Evolutionary conservation across 1,140 invertebrate species (phyloP), one percentile per base, ranked within the genome.

Genomic region (Euglossa dilemma): DNA sequence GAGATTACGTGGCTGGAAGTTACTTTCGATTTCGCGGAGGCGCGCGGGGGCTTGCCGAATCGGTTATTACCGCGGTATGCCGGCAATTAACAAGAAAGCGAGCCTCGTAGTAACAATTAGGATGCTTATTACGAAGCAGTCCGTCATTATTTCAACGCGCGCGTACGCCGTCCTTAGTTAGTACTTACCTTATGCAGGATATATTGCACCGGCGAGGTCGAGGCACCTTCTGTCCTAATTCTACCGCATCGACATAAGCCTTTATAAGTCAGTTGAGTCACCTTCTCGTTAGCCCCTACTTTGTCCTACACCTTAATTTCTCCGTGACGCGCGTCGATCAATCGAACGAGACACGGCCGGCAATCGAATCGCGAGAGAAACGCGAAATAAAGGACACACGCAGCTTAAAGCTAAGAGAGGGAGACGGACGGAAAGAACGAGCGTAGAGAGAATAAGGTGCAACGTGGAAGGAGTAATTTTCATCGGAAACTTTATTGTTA

Each of bases 191-290:
- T 83, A 81, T 82, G 75, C 71, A 83, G 83, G 87, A 85, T 88
- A 79, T 64, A 75, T 84, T 79, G 86, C 75, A 87, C 54, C 79
- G 59, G 47, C 80, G 80, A 86, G 82, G 64, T 78, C 74, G 79
- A 83, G 28, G 57, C 73, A 87, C 57, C 72, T 85, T 85, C 74
- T 83, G 86, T 83, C 86, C 85, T 86, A 82, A 89, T 88, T 86
- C 67, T 69, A 59, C 69, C 56, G 78, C 69, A 77, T 71, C 78
- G 84, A 79, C 64, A 50, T 70, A 45, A 84, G 80, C 64, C 87
- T 88, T 88, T 88, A 80, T 74, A 84, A 71, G 69, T 69, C 71
- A 81, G 85, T 72, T 89, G 88, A 89, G 87, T 89, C 88, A 89
- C 28, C 85, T 71, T 57, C 84, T 89, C 85, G 75, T 88, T 89